A percentile compares a stretch with the other conserved stretches of the same genome.
Conservation (phyloP, 2,797 vertebrate species). For the Taenioides sp. region DNA sequence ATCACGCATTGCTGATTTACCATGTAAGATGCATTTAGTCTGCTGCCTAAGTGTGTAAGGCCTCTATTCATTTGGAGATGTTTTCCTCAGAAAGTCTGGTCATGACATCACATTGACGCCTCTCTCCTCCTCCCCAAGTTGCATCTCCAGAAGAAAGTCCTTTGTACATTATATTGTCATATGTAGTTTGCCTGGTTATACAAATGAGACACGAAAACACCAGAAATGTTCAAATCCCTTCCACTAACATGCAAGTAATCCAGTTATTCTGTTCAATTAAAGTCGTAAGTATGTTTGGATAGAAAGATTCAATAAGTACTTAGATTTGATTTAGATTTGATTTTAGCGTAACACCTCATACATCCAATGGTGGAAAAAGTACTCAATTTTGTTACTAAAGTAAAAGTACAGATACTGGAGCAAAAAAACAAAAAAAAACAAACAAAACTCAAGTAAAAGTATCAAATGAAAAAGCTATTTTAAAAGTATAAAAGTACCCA, state of each 20-base stretch:
- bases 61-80: slow-evolving; percentile 72
- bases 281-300: slow-evolving; percentile 19
- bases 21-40: slow-evolving; percentile 81
- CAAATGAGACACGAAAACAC: slow-evolving; percentile 37
- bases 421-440: no score
- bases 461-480: no score
- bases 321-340: slow-evolving; percentile 31
- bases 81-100: slow-evolving; percentile 59
- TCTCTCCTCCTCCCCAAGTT: slow-evolving; percentile 50
- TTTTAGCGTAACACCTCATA: background rate
- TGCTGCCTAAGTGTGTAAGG: slow-evolving; percentile 74
- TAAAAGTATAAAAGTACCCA: no score
- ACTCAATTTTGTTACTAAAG: no score
- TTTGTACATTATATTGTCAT: slow-evolving; percentile 17
- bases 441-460: no score
- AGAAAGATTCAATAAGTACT: slow-evolving; percentile 16
- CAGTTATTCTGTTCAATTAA: slow-evolving; percentile 48
- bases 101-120: slow-evolving; percentile 51
- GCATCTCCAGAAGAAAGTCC: slow-evolving; percentile 38
- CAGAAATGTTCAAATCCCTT: slow-evolving; percentile 41
- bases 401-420: no score
- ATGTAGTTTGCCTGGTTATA: slow-evolving; percentile 23
- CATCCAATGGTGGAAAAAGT: no score
- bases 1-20: slow-evolving; percentile 75
- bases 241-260: slow-evolving; percentile 49